These are phyloP conservation scores for Microplitis manilae DNA, from an alignment of 2,888 invertebrate species.

Conservation along the genomic window DNA sequence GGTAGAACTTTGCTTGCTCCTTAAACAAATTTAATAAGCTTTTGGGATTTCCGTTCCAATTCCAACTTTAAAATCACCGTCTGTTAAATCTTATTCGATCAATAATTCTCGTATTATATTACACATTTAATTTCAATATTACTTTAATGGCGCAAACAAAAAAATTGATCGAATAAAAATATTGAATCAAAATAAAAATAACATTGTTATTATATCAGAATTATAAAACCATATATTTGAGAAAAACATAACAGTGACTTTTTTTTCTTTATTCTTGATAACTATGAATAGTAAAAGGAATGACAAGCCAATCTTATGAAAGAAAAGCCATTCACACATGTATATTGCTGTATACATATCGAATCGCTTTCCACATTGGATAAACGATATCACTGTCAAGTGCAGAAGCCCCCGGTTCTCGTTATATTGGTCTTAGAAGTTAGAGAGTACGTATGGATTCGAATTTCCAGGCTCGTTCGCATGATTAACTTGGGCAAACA, in stretches of 20 bases:
- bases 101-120: constrained; percentile 22
- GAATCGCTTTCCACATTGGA: constrained; percentile 31
- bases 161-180: background rate
- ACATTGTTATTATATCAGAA: no score
- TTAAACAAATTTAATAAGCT: constrained; percentile 71
- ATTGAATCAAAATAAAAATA: background rate
- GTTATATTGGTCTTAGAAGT: constrained; percentile 70
- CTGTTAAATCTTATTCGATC: background rate
- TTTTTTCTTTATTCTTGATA: constrained; percentile 10
- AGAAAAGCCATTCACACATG: constrained; percentile 28
- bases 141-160: background rate
- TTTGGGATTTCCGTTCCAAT: constrained; percentile 67
- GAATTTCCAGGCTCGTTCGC: constrained; percentile 70
- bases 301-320: constrained; percentile 5
- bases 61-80: constrained; percentile 53
- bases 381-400: constrained; percentile 62
- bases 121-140: background rate
- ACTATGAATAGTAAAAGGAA: constrained; percentile 3
- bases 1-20: constrained; percentile 56
- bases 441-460: constrained; percentile 69
- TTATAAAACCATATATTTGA: no score
- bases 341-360: constrained; percentile 19
- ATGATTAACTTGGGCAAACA: constrained; percentile 80
- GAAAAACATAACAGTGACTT: constrained; percentile 2
- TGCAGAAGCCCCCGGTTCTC: constrained; percentile 37